phyloP scores from a whole-genome alignment of 2,888 invertebrate species.

The Nephrocerus scutellatus region DNA sequence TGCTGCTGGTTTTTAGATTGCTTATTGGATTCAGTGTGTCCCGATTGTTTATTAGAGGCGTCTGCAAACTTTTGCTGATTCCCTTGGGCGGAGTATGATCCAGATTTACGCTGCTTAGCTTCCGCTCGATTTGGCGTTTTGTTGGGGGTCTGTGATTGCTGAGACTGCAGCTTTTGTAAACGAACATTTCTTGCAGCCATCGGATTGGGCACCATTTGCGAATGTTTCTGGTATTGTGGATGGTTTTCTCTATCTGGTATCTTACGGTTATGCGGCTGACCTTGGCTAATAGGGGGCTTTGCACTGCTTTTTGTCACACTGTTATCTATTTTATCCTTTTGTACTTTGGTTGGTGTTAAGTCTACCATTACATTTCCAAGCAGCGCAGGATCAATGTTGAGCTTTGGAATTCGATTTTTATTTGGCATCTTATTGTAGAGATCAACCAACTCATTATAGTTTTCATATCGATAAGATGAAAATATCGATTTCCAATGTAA shows the following conservation, averaged over 20 bases:
- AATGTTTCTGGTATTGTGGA: too few relatives aligned
- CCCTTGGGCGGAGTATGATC: too few relatives aligned
- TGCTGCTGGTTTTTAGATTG: conserved; percentile 7
- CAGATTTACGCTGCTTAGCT: too few relatives aligned
- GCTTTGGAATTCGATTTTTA: conserved; percentile 32
- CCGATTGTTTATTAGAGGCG: too few relatives aligned
- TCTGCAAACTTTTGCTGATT: too few relatives aligned
- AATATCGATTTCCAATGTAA: conserved; percentile 52
- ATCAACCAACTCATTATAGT: conserved; percentile 36
- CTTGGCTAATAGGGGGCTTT: conserved; percentile 2
- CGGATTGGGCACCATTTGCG: conserved; percentile 17
- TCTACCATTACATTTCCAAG: conserved; percentile 28
- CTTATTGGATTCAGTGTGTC: too few relatives aligned
- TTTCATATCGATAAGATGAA: conserved; percentile 42
- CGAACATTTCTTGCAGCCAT: conserved; percentile 1
- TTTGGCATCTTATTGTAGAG: conserved; percentile 30
- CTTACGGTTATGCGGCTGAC: not conserved
- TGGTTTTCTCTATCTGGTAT: too few relatives aligned
- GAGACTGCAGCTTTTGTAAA: conserved; percentile 6
- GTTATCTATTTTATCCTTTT: conserved; percentile 25
- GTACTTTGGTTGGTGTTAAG: conserved; percentile 21
- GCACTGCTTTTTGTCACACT: conserved; percentile 12
- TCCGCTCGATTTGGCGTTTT: too few relatives aligned
- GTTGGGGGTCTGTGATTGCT: conserved; percentile 14
- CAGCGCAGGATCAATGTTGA: conserved; percentile 35